Evolutionary conservation across 2,797 vertebrate genomes (phyloP).

Genomic region (Scleropages formosus): DNA sequence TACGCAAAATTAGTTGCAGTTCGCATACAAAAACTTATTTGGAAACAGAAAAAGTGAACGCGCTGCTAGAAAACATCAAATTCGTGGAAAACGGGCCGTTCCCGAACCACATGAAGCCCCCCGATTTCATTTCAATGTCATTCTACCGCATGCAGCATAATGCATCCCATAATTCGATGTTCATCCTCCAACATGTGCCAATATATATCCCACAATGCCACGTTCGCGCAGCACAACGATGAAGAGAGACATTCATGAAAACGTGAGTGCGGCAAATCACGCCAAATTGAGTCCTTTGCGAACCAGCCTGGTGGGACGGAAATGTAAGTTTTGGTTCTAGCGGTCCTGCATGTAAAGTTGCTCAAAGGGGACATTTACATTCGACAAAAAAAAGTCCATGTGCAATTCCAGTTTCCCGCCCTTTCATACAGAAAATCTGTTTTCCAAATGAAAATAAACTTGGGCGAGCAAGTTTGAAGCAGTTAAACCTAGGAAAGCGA

Average conservation of each 20-base stretch:
- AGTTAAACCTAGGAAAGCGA: constrained; percentile 76
- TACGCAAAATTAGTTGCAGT: neutral
- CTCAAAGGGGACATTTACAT: constrained; percentile 66
- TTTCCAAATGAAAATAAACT: constrained; percentile 83
- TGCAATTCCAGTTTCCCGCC: constrained; percentile 47
- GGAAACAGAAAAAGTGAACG: neutral
- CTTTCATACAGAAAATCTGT: constrained; percentile 75
- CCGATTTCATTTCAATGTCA: constrained; percentile 18
- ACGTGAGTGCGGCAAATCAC: constrained; percentile 33
- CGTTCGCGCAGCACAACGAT: constrained; percentile 19
- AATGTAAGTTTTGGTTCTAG: constrained; percentile 58
- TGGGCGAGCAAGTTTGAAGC: constrained; percentile 70
- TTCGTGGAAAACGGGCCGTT: neutral
- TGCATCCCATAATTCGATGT: constrained; percentile 1
- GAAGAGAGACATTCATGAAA: constrained; percentile 37
- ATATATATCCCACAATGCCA: constrained; percentile 28
- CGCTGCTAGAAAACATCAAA: neutral
- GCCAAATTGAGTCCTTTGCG: constrained; percentile 38
- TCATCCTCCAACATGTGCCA: neutral
- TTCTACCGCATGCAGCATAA: neutral
- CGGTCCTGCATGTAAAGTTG: constrained; percentile 55
- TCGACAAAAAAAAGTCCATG: constrained; percentile 56
- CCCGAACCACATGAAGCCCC: neutral
- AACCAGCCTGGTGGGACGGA: constrained; percentile 39
- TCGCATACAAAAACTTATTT: no score